These are phyloP conservation scores for Odontomachus brunneus DNA, from an alignment of 1,140 invertebrate genomes.

Conservation along the genomic window DNA sequence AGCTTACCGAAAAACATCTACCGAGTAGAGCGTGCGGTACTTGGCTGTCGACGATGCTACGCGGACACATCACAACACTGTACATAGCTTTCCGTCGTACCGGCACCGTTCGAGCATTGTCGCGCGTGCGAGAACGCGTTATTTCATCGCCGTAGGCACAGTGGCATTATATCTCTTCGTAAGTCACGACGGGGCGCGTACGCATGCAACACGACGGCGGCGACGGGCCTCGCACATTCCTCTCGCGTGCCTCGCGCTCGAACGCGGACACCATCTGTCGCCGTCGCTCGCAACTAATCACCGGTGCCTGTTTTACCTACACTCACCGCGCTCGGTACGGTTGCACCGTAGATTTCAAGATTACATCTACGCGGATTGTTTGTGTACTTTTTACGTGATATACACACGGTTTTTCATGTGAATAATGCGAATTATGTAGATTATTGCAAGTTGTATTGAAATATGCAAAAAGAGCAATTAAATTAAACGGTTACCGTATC, in stretches of 20 bases:
- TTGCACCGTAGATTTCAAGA: too few species aligned
- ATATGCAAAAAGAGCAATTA: too few species aligned
- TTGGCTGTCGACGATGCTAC: conserved; percentile 56
- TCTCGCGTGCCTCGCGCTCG: too few species aligned
- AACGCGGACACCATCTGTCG: neutral
- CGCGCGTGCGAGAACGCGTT: conserved; percentile 51
- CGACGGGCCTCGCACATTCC: too few species aligned
- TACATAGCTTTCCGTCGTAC: conserved; percentile 55
- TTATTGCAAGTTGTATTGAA: too few species aligned
- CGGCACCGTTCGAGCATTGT: conserved; percentile 46
- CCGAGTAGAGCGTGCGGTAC: conserved; percentile 67
- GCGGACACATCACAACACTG: conserved; percentile 70
- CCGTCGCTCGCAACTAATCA: neutral
- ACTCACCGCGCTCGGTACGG: too few species aligned
- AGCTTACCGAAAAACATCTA: conserved; percentile 80
- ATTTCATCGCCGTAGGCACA: conserved; percentile 51
- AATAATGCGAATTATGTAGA: too few species aligned
- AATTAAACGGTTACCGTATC: too few species aligned
- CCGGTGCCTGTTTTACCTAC: too few species aligned
- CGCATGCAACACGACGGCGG: conserved; percentile 52
- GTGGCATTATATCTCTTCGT: conserved; percentile 58
- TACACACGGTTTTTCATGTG: too few species aligned
- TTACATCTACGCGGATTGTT: too few species aligned
- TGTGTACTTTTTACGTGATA: too few species aligned
- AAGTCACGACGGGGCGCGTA: conserved; percentile 65